Conservation (phyloP, 2,888 invertebrate genomes). For the Drosophila monieri region DNA sequence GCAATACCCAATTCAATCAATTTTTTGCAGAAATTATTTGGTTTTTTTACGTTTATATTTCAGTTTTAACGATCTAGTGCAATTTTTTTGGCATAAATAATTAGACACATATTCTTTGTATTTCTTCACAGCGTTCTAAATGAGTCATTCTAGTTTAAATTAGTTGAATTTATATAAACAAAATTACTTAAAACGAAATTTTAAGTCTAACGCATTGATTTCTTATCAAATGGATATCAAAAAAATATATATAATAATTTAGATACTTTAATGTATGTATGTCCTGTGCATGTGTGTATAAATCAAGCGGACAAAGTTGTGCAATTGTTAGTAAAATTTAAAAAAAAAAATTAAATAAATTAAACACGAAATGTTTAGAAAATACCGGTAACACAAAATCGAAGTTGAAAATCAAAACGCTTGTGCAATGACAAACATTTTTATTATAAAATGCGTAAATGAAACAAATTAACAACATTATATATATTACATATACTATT, state of each 20-base stretch:
- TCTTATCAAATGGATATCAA: conserved; percentile 42
- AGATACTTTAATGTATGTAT: conserved; percentile 46
- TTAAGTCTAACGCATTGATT: conserved; percentile 52
- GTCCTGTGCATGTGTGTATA: conserved; percentile 56
- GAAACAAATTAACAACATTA: conserved; percentile 38
- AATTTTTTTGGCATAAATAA: conserved; percentile 64
- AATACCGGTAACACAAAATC: conserved; percentile 18
- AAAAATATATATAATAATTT: conserved; percentile 33
- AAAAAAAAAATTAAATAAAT: conserved; percentile 3
- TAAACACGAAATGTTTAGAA: conserved; percentile 46
- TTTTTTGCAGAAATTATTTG: conserved; percentile 59
- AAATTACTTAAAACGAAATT: conserved; percentile 61
- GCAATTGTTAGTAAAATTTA: conserved; percentile 75
- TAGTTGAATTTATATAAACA: conserved; percentile 67
- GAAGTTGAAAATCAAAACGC: conserved; percentile 30
- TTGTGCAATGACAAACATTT: conserved; percentile 58
- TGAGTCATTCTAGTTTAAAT: conserved; percentile 72
- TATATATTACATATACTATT: conserved; percentile 54
- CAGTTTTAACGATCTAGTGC: conserved; percentile 65
- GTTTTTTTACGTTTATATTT: conserved; percentile 45
- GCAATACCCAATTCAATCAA: conserved; percentile 24
- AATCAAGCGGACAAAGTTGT: conserved; percentile 71
- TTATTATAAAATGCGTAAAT: conserved; percentile 50
- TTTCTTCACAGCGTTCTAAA: conserved; percentile 37
- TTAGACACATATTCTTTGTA: conserved; percentile 33